phyloP scores from a whole-genome alignment of 2,797 vertebrate genomes.

The Tenualosa ilisha region DNA sequence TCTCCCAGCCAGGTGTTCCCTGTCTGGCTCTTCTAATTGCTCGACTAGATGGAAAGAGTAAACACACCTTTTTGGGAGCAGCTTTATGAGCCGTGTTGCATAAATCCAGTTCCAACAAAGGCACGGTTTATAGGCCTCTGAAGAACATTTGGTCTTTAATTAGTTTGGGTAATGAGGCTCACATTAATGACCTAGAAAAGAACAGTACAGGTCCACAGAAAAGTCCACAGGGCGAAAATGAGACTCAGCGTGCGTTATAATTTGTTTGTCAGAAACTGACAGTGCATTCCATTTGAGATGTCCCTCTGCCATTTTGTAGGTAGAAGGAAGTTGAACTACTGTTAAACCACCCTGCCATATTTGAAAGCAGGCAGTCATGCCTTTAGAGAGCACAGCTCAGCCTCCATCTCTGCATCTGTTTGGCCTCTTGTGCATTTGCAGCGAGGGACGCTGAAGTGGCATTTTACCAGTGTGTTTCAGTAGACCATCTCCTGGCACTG shows the following conservation, averaged over 20 bases:
- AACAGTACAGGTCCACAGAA: background rate
- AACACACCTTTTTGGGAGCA: background rate
- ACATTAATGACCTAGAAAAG: slow-evolving; percentile 45
- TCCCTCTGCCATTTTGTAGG: background rate
- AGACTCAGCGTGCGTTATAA: background rate
- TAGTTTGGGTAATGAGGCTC: slow-evolving; percentile 42
- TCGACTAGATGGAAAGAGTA: background rate
- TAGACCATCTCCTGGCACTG: background rate
- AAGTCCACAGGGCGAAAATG: background rate
- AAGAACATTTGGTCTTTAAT: slow-evolving; percentile 39
- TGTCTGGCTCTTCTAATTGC: background rate
- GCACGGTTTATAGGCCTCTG: slow-evolving; percentile 27
- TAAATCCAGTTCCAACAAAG: background rate
- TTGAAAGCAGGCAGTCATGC: background rate
- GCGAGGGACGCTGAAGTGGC: background rate
- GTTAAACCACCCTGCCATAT: background rate
- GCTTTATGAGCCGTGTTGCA: background rate
- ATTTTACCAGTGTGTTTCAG: background rate
- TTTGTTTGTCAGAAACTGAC: background rate
- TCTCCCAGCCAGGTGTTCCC: background rate
- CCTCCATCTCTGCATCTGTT: background rate
- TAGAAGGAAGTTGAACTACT: background rate
- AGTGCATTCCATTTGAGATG: background rate
- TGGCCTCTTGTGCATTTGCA: background rate
- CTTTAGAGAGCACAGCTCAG: background rate